Evolutionary conservation across 2,888 invertebrate species (phyloP), one percentile per base, ranked within the genome.

Genomic region (Leptinotarsa rubiginosa): DNA sequence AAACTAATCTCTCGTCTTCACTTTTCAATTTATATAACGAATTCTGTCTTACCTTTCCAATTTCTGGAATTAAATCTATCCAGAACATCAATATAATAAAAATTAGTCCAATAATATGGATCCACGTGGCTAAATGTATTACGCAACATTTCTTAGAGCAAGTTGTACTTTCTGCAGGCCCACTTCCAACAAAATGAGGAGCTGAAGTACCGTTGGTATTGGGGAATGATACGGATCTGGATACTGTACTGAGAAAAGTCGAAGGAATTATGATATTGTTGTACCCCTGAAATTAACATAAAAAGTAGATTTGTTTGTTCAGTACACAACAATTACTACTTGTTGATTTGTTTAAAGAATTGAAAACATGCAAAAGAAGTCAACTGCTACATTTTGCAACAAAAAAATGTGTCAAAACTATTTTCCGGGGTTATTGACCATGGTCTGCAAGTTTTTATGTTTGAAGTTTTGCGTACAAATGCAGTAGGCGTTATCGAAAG

Each of bases 51-150:
- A 90, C 91, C 82, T 89, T 88, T 79, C 90, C 91, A 73, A 90
- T 85, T 68, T 88, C 87, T 13, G 90, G 90, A 76, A 91, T 84
- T 52, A 90, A 87, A 82, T 91, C 90, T 22, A 89, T 87, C 90
- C 90, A 90, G 73, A 89, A 89, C 65, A 90, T 84, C 3, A 85
- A 79, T 68, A 90, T 71, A 54, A 89, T 85, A 31, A 88, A 81
- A n/a, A 88, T 75, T 74, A 89, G 86, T 41, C 88, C 84, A 65
- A 89, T 84, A 59, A 88, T 81, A 79, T 91, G 91, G 65, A 90
- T 86, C 87, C 89, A 89, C 79, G 88, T 81, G 5, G 87, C 86
- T 59, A 89, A 79, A 81, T 87, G 87, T 67, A 88, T 76, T 10
- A 87, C 84, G 52, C 86, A 85, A 70, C 85, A 83, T 73, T 84